Conservation (phyloP, 2,797 vertebrate species). For the Morus bassanus region DNA sequence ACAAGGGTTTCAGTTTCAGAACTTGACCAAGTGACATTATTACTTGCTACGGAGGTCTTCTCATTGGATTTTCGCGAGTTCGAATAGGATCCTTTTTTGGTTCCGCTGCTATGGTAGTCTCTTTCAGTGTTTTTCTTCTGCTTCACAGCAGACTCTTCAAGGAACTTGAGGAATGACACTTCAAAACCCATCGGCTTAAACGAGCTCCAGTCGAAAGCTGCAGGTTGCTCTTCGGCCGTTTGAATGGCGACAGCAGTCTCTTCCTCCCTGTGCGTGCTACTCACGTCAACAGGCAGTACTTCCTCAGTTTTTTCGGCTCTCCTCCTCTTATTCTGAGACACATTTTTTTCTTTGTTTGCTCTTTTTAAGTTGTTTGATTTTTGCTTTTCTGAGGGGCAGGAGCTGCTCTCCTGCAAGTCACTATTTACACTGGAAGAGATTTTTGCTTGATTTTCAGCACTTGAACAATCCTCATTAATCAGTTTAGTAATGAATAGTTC, state of each 20-base stretch:
- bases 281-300: slow-evolving; percentile 31
- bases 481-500: slow-evolving; percentile 82
- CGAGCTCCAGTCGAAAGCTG: slow-evolving; percentile 81
- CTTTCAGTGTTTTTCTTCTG: slow-evolving; percentile 87
- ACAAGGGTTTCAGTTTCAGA: slow-evolving; percentile 81
- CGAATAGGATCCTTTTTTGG: slow-evolving; percentile 80
- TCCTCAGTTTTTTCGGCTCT: slow-evolving; percentile 71
- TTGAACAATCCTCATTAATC: slow-evolving; percentile 78
- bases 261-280: slow-evolving; percentile 70
- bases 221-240: slow-evolving; percentile 76
- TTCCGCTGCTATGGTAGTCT: slow-evolving; percentile 75
- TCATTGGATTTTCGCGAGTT: slow-evolving; percentile 65
- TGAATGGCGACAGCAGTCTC: slow-evolving; percentile 79
- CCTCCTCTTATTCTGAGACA: slow-evolving; percentile 75
- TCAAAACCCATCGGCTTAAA: slow-evolving; percentile 99
- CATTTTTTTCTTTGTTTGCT: slow-evolving; percentile 76
- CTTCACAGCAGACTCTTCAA: slow-evolving; percentile 89
- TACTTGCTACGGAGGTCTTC: slow-evolving; percentile 72
- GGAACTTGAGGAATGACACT: slow-evolving; percentile 93
- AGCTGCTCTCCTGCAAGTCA: slow-evolving; percentile 68
- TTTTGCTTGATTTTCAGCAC: slow-evolving; percentile 70
- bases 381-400: slow-evolving; percentile 73
- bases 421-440: slow-evolving; percentile 66
- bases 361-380: slow-evolving; percentile 74
- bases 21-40: slow-evolving; percentile 59